Base-by-base conservation (phyloP, 2,888 invertebrate genomes). In the Drosophila colorata region DNA sequence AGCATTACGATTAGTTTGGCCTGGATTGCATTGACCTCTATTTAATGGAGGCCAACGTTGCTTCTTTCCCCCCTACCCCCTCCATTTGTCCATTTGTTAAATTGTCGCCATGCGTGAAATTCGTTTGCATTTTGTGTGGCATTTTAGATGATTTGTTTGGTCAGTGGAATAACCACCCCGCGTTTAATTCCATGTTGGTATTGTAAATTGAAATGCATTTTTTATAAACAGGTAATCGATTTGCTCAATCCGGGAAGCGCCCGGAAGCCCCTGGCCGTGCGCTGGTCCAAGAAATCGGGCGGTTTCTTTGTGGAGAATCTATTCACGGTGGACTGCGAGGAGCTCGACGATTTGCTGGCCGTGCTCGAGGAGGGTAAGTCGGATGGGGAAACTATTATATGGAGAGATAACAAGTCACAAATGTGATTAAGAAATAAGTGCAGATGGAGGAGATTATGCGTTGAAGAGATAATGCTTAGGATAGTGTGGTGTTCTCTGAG, bases 251-350 rank as follows among this genome's bases (percentile, higher is more conserved):
- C 98, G 0, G 97, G 97, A 28, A 95, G 94, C 41, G 94, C 95
- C 0, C 94, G 96, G 51, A 92, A 92, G 91, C 96, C 98, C 0
- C 93, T 98, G 44, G 96, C 97, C 58, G 98, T 98, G 11, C 94
- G 98, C 49, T 98, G 98, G 98, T 97, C 97, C 43, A 98, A 98
- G 91, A 98, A 98, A 91, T 96, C 96, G 48, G 93, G 97, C 13
- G 96, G 98, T 3, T 98, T 98, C 92, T 98, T 98, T 91, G 98
- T 98, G 5, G 98, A 98, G 92, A 98, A 98, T 92, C 94, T 97
- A n/a, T 98, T 98, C 91, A 97, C 96, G 0, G 97, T 98, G 0
- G 98, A 98, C 90, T 98, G 98, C 90, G 97, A 98, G 91, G 96
- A 97, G 88, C 93, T 98, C 47, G 98, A 98, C 80, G 98, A 98